These are phyloP conservation scores for Drosophila neonasuta DNA, from an alignment of 2,888 invertebrate genomes.

Conservation along the genomic window DNA sequence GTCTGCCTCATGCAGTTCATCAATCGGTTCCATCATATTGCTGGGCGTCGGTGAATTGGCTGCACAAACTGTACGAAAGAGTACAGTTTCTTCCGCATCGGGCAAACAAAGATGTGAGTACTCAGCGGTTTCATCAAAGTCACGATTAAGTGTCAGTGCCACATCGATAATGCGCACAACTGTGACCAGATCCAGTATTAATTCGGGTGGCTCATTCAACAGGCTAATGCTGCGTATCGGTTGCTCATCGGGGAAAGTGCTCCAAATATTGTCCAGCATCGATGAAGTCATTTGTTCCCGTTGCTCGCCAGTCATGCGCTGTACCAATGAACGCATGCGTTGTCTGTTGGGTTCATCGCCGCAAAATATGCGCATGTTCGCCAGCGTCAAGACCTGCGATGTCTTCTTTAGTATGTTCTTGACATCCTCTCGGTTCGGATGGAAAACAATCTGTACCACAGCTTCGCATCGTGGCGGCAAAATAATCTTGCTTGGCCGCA, in stretches of 20 bases:
- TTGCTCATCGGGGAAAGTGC: conserved; percentile 74
- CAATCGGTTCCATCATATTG: conserved; percentile 69
- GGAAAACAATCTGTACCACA: conserved; percentile 82
- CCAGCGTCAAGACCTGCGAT: conserved; percentile 81
- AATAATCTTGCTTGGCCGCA: conserved; percentile 82
- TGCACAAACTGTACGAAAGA: conserved; percentile 80
- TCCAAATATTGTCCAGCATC: conserved; percentile 73
- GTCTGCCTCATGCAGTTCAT: conserved; percentile 66
- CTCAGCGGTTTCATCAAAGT: conserved; percentile 77
- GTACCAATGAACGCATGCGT: conserved; percentile 78
- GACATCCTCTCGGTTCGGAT: conserved; percentile 83
- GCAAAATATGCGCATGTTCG: conserved; percentile 83
- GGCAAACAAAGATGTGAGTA: conserved; percentile 74
- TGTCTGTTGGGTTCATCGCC: conserved; percentile 84
- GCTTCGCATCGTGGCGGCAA: conserved; percentile 81
- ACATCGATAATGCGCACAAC: conserved; percentile 79
- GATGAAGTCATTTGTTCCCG: conserved; percentile 68
- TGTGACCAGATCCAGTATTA: conserved; percentile 76
- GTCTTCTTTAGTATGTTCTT: conserved; percentile 80
- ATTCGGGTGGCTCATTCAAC: conserved; percentile 75
- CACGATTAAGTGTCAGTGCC: conserved; percentile 79
- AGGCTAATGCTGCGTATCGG: conserved; percentile 64
- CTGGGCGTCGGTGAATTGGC: conserved; percentile 69
- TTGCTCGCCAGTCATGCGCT: conserved; percentile 70
- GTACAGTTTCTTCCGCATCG: conserved; percentile 80